A percentile compares a stretch with the other conserved stretches of the same genome.
phyloP scores from a whole-genome alignment of 1,140 invertebrate species.

The Sinonovacula constricta region DNA sequence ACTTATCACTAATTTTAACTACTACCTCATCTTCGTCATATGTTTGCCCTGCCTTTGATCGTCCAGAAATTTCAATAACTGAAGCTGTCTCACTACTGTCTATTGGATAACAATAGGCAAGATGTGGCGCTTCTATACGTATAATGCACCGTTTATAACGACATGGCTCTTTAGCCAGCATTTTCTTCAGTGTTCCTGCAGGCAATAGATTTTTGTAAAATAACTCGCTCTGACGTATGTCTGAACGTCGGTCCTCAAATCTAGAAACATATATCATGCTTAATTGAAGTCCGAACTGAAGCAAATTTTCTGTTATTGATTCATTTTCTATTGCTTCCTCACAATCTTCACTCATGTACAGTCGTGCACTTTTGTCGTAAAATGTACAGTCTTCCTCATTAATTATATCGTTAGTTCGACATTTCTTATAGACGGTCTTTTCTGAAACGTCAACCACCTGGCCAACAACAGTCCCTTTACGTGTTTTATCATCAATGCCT shows the following conservation, averaged over 20 bases:
- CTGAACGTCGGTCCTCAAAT: slow-evolving; percentile 29
- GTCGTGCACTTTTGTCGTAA: no score
- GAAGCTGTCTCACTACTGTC: slow-evolving; percentile 11
- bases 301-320: slow-evolving; percentile 12
- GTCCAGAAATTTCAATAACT: slow-evolving; percentile 66
- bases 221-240: slow-evolving; percentile 12
- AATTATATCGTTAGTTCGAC: no score
- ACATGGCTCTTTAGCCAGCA: slow-evolving; percentile 33
- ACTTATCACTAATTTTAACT: slow-evolving; percentile 63
- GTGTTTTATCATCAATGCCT: no score
- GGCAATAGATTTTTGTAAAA: slow-evolving; percentile 14
- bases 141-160: slow-evolving; percentile 60
- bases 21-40: slow-evolving; percentile 72
- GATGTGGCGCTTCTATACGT: slow-evolving; percentile 61
- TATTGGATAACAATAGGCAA: no score
- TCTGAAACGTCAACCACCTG: no score
- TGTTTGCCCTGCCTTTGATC: no score
- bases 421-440: no score
- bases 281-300: slow-evolving; percentile 7
- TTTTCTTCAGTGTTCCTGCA: slow-evolving; percentile 8
- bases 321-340: no score
- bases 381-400: no score
- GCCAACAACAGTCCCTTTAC: no score
- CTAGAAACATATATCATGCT: slow-evolving; percentile 20
- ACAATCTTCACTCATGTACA: no score